Base-by-base conservation (phyloP, 2,888 invertebrate species). In the Clusia tigrina region DNA sequence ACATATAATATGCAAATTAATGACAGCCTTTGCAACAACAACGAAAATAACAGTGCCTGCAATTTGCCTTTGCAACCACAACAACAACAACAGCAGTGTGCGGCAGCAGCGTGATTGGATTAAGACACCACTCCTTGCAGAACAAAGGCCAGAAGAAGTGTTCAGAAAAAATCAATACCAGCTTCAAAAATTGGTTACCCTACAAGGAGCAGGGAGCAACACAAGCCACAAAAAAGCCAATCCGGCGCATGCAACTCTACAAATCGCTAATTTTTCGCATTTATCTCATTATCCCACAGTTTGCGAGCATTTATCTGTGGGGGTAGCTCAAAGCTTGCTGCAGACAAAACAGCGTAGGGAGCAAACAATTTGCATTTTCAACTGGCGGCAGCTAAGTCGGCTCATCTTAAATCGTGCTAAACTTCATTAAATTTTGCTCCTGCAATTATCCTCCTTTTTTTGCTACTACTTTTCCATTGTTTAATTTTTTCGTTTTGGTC, bases 201-300 rank as follows among this genome's bases (percentile, higher is more conserved):
- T 22, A 54, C 20, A 54, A 54, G 23, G 3, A 37, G 20, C 32
- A 10, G 20, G 5, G 12, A 24, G 32, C 18, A n/a, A 22, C 42
- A 42, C 42, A 42, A 10, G n/a, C 42, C 12, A 42, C 10, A 42
- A 5, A 42, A 42, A 6, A 42, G 2, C 10, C 10, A n/a, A 15
- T 42, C 32, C 42, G 42, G 10, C 42, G 6, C 42, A 42, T 42
- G 48, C 48, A 1, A 56, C 2, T 42, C 23, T 69, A 69, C 68
- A 74, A 75, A 76, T 74, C 72, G 78, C 74, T 78, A 79, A 79
- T 79, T 79, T 78, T 78, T 79, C 72, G 74, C 78, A 75, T 79
- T 79, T 79, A 79, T 79, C 77, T 76, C 79, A 78, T 79, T 78
- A 76, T 78, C 74, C 77, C 69, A 71, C 74, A 74, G 74, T 73